These are phyloP conservation scores for Latrodectus elegans DNA, from an alignment of 2,888 invertebrate genomes.

Conservation along the genomic window DNA sequence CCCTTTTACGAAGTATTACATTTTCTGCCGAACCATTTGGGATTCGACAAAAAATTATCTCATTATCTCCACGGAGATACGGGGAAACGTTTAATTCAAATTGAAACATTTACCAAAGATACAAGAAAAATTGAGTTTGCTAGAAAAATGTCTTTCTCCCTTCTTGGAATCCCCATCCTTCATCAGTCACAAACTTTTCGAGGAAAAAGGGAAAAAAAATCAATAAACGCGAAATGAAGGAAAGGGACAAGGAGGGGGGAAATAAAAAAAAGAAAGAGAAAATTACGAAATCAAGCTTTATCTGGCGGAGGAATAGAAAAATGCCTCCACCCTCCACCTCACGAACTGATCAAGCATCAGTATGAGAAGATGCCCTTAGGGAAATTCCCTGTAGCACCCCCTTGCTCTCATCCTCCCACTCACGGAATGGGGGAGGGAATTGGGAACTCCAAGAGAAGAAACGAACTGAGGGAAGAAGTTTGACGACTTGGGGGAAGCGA, in stretches of 20 bases:
- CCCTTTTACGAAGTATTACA: no score
- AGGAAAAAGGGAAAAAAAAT: not conserved
- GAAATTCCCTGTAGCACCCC: constrained; percentile 37
- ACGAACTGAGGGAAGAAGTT: constrained; percentile 20
- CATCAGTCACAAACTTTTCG: not conserved
- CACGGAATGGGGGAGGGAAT: constrained; percentile 9
- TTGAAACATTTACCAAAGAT: no score
- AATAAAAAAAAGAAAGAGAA: constrained; percentile 22
- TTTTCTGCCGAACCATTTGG: no score
- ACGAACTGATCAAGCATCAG: constrained; percentile 52
- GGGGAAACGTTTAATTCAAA: no score
- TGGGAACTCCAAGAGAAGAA: constrained; percentile 26
- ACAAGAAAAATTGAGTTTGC: no score
- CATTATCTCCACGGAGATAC: no score
- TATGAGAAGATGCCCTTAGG: constrained; percentile 59
- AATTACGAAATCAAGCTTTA: constrained; percentile 64
- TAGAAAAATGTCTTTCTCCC: not conserved
- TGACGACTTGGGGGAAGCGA: constrained; percentile 1
- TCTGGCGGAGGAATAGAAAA: constrained; percentile 32
- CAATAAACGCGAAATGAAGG: constrained; percentile 2
- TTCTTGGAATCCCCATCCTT: not conserved
- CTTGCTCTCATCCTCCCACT: constrained; percentile 10
- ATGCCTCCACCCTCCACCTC: constrained; percentile 33
- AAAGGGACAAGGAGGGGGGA: constrained; percentile 11
- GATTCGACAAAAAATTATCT: no score